These are phyloP conservation scores for Oncorhynchus tshawytscha DNA, from an alignment of 2,113 vertebrate species.

Conservation along the genomic window DNA sequence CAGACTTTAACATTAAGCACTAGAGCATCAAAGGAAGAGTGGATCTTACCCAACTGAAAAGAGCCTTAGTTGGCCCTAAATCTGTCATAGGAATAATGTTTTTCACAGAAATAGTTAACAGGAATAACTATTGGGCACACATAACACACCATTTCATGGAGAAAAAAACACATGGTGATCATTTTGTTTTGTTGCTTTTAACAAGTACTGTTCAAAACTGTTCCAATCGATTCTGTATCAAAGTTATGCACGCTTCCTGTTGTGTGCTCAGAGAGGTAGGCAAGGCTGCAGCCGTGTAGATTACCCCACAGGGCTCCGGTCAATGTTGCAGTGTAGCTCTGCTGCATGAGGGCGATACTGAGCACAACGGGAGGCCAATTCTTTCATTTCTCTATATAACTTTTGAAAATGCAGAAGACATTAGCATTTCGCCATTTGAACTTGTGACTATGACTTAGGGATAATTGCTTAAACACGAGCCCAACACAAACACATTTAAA, in stretches of 20 bases:
- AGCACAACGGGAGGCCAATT: conserved; percentile 18
- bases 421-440: conserved; percentile 4
- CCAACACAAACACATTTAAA: background rate
- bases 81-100: background rate
- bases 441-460: conserved; percentile 22
- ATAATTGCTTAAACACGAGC: background rate
- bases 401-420: background rate
- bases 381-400: conserved; percentile 15
- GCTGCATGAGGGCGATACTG: background rate
- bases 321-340: background rate
- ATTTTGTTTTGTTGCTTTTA: background rate
- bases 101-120: background rate
- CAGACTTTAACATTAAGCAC: background rate
- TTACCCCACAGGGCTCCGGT: background rate
- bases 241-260: background rate
- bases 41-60: background rate
- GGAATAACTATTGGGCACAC: background rate
- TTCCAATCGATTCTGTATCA: conserved; percentile 3
- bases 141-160: too few species aligned
- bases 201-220: background rate
- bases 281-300: background rate
- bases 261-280: background rate
- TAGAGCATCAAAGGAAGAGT: background rate
- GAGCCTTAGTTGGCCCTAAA: background rate
- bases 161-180: too few species aligned